Conservation (phyloP, 2,113 vertebrate genomes). For the Pterocles orientalis region DNA sequence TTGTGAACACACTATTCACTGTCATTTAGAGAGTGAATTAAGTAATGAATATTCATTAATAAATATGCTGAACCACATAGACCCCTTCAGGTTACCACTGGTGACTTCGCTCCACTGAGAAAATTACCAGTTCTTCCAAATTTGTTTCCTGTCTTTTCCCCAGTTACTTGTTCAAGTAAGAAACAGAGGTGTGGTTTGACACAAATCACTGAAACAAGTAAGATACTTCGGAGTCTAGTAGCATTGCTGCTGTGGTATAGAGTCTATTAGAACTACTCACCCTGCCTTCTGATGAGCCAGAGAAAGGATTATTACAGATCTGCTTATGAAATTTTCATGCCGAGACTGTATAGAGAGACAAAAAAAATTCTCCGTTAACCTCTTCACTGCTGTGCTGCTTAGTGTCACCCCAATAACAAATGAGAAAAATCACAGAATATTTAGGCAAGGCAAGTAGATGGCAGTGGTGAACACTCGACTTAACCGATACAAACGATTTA, state of each 20-base stretch:
- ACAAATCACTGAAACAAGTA: background rate
- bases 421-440: background rate
- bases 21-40: background rate
- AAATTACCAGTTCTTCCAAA: background rate
- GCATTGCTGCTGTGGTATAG: background rate
- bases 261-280: background rate
- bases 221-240: background rate
- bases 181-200: background rate
- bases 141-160: background rate
- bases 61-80: background rate
- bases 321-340: background rate
- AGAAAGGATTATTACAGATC: background rate
- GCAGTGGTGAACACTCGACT: background rate
- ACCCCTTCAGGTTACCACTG: background rate
- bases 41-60: background rate
- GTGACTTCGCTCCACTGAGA: background rate
- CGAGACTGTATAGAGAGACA: fast-evolving
- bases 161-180: background rate
- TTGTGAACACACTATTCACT: background rate
- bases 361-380: background rate
- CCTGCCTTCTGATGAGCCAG: background rate
- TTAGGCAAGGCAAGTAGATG: background rate
- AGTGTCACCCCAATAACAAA: background rate
- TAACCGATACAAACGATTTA: background rate
- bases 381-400: background rate